A percentile compares a stretch with the other conserved stretches of the same genome.
These are phyloP conservation scores for Emys orbicularis DNA, from an alignment of 2,797 vertebrate species.

Conservation along the genomic window DNA sequence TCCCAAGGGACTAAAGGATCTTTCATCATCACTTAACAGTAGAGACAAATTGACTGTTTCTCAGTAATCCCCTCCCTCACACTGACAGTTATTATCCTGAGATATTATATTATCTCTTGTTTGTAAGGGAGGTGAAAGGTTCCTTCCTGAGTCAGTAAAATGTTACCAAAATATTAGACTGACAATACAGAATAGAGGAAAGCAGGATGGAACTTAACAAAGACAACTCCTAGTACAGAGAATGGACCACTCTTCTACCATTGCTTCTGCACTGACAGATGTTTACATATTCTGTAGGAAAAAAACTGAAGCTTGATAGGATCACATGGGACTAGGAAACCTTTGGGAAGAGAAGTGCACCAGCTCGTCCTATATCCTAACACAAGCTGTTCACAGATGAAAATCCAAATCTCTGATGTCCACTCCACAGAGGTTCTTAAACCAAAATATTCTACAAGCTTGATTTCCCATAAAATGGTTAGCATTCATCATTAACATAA, in stretches of 20 bases:
- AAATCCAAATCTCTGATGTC: background rate
- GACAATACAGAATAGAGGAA: background rate
- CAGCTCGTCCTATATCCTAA: background rate
- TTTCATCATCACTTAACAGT: background rate
- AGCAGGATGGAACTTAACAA: background rate
- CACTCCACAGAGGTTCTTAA: background rate
- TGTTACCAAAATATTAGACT: conserved; percentile 1
- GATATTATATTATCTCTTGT: background rate
- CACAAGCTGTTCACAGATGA: background rate
- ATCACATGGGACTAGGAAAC: background rate
- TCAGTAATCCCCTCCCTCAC: background rate
- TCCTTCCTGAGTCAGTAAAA: background rate
- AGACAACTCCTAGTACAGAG: background rate
- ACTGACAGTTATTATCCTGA: background rate
- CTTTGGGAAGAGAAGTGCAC: background rate
- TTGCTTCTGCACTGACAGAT: background rate
- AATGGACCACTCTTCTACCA: background rate
- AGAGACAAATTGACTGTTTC: background rate
- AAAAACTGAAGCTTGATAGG: background rate
- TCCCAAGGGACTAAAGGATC: background rate
- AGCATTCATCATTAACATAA: background rate
- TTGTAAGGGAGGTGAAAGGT: background rate
- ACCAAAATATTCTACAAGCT: background rate
- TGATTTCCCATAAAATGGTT: background rate
- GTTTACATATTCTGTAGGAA: background rate